phyloP scores from a whole-genome alignment of 2,797 vertebrate genomes.

The Naso thynnoides region DNA sequence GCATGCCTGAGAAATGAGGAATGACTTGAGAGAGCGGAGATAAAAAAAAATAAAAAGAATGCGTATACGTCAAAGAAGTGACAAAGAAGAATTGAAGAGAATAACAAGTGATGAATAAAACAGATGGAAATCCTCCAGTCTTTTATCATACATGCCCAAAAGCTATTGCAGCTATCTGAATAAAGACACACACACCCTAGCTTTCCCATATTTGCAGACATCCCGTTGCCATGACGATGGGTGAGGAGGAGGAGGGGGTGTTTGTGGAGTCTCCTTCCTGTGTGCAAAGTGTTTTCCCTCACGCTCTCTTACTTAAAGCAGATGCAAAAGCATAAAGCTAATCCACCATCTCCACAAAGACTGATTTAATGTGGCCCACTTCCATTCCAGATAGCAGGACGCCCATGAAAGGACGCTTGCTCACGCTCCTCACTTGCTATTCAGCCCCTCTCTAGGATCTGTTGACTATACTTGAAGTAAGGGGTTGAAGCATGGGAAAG shows the following conservation, averaged over 20 bases:
- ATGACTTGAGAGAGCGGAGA: background rate
- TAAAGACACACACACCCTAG: conserved; percentile 39
- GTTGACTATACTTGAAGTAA: conserved; percentile 46
- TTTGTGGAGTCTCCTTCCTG: conserved; percentile 74
- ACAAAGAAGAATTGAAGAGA: background rate
- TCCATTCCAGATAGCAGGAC: conserved; percentile 57
- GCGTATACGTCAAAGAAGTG: background rate
- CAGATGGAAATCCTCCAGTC: background rate
- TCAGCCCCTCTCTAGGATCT: conserved; percentile 45
- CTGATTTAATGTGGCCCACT: conserved; percentile 71
- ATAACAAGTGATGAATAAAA: conserved; percentile 5
- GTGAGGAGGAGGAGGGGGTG: conserved; percentile 56
- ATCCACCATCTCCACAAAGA: conserved; percentile 63
- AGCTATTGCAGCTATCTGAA: conserved; percentile 36
- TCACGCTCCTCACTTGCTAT: conserved; percentile 21
- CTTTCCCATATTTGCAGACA: conserved; percentile 69
- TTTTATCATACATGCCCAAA: conserved; percentile 24
- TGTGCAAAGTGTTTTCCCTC: conserved; percentile 71
- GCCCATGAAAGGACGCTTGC: conserved; percentile 31
- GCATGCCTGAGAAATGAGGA: conserved; percentile 16
- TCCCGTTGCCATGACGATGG: conserved; percentile 81
- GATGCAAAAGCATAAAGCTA: conserved; percentile 67
- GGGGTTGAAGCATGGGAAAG: conserved; percentile 32
- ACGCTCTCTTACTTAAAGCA: conserved; percentile 59
- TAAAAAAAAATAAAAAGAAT: background rate